These are phyloP conservation scores for Ailuropoda melanoleuca DNA, from an alignment of 2,113 vertebrate genomes.

Conservation along the genomic window DNA sequence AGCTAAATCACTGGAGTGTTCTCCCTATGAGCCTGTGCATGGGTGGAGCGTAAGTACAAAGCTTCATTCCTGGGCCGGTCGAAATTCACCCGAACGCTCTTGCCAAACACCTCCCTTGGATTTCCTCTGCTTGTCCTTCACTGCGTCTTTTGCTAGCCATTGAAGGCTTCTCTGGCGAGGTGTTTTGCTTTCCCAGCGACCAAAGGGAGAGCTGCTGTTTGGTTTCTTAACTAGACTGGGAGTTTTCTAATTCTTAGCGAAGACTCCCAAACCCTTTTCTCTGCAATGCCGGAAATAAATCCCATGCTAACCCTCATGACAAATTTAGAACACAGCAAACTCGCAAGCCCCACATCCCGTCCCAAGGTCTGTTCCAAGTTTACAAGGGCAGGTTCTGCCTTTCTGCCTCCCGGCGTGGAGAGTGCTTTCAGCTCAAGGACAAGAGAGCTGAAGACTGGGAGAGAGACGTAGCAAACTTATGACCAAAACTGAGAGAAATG, in stretches of 20 bases:
- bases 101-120: neutral
- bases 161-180: neutral
- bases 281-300: neutral
- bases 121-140: neutral
- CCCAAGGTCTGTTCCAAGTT: neutral
- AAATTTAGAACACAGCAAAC: neutral
- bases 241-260: neutral
- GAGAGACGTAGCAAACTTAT: neutral
- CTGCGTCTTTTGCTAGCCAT: neutral
- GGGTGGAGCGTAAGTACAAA: no score
- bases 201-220: neutral
- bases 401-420: neutral
- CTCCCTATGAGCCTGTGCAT: fast-evolving
- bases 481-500: neutral
- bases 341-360: neutral
- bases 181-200: neutral
- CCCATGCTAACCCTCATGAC: neutral
- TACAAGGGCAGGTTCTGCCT: neutral
- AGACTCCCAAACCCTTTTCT: neutral
- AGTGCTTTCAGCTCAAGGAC: neutral
- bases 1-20: neutral
- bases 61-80: fast-evolving
- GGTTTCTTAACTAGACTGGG: neutral
- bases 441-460: neutral
- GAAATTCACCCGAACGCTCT: neutral